phyloP scores from a whole-genome alignment of 2,797 vertebrate genomes.

The Alca torda region DNA sequence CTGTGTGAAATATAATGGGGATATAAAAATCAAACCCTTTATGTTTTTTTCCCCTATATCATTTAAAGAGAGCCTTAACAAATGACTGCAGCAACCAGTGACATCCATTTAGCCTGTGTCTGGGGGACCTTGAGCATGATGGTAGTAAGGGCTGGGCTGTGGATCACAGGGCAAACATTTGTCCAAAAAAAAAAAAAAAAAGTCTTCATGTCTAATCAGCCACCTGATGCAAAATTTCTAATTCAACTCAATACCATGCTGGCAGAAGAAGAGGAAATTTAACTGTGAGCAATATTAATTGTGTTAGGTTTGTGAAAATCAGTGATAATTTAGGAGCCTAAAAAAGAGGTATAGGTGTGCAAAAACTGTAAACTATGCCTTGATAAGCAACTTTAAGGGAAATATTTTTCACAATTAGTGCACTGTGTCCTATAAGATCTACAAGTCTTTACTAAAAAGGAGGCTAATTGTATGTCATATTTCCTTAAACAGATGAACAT shows the following conservation, averaged over 20 bases:
- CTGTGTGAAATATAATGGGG: not conserved
- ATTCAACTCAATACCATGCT: not conserved
- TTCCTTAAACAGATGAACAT: not conserved
- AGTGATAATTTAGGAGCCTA: not conserved
- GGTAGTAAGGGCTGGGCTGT: not conserved
- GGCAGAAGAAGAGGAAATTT: not conserved
- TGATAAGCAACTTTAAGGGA: not conserved
- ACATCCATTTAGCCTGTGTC: not conserved
- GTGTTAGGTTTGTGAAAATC: not conserved
- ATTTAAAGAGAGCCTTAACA: not conserved
- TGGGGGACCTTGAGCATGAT: not conserved
- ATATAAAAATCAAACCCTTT: not conserved
- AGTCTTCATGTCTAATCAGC: not conserved
- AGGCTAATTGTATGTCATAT: not conserved
- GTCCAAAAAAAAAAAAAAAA: not conserved
- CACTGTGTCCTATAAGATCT: not conserved
- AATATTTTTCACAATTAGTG: not conserved
- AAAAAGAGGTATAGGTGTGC: not conserved
- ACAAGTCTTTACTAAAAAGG: not conserved
- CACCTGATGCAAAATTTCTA: not conserved
- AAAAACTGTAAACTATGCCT: not conserved
- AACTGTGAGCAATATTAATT: not conserved
- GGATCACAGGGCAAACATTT: not conserved
- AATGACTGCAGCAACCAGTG: not conserved
- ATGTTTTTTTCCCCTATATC: accelerated